Conservation (phyloP, 2,888 invertebrate genomes). For the Biston stratarius region DNA sequence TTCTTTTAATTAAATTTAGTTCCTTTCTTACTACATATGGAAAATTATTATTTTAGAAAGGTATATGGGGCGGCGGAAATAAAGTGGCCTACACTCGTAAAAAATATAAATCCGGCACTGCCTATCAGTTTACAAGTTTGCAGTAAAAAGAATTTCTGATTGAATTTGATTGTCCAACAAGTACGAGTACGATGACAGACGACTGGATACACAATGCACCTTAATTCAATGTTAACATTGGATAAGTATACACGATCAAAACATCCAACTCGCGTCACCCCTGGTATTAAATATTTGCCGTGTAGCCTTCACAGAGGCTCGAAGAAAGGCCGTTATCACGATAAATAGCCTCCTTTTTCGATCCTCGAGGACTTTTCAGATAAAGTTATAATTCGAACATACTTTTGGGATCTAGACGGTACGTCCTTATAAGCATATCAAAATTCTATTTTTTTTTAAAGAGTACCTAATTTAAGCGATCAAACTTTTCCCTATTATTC, state of each 20-base stretch:
- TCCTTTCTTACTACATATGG: no score
- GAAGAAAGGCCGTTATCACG: slow-evolving; percentile 11
- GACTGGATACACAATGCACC: background rate
- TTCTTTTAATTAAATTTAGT: no score
- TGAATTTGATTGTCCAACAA: background rate
- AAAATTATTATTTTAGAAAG: no score
- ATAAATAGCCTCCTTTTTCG: slow-evolving; percentile 15
- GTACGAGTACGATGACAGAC: background rate
- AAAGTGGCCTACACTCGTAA: no score
- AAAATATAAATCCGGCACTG: no score
- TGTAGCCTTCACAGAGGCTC: background rate
- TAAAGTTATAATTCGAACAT: background rate
- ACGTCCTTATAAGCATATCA: no score
- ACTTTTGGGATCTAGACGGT: no score
- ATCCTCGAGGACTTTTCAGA: background rate
- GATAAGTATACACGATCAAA: background rate
- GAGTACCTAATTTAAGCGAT: no score
- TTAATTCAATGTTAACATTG: background rate
- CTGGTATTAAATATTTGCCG: slow-evolving; percentile 11
- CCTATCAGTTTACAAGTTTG: no score
- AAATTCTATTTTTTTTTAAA: no score
- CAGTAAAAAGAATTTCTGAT: background rate
- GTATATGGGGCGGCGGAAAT: no score
- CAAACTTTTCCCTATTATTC: no score
- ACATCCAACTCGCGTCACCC: slow-evolving; percentile 1